Evolutionary conservation across 1,140 invertebrate species (phyloP), one percentile per base, ranked within the genome.

Genomic region (Charaxes varanes): DNA sequence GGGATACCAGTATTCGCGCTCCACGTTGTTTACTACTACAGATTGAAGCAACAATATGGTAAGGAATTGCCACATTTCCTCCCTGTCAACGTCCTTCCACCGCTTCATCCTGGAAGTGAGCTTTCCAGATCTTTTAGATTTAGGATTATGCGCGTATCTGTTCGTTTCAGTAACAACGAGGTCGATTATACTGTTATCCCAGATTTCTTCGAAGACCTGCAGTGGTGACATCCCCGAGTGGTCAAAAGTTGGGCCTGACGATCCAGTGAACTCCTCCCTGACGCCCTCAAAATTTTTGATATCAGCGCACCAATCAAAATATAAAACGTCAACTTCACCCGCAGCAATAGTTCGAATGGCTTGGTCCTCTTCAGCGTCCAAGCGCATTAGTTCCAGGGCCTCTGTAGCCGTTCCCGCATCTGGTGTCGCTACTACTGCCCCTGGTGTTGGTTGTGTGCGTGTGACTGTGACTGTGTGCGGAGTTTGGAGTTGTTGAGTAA

Each of bases 1-100:
- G 30, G 38, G 38, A 41, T 41, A 41, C 38, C 38, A 41, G 15
- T 41, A 41, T 22, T 41, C 38, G 2, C 28, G 28, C 19, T 41
- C 38, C 28, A 41, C 38, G 26, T 41, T 41, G 21, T 22, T 41
- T 6, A 41, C 19, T 7, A 33, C 6, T 2, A 41, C 0, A 7
- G 38, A 41, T 19, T 41, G 38, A 3, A 41, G 8, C 38, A 41
- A 24, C 4, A 41, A 16, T 1, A 41, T 32, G 7, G n/a, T 17
- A 2, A 26, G 6, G 10, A 26, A 4, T 12, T 12, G 3, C 24
- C 24, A 26, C 4, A 26, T 26, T 26, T 26, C 24, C 4, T 26
- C 24, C 23, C 18, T n/a, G 14, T 17, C 0, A 10, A 12, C 18
- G 18, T 32, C 10, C n/a, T 18, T 15, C 30, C 38, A 10, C 21